Base-by-base conservation (phyloP, 1,140 invertebrate genomes). In the Drosophila saltans region DNA sequence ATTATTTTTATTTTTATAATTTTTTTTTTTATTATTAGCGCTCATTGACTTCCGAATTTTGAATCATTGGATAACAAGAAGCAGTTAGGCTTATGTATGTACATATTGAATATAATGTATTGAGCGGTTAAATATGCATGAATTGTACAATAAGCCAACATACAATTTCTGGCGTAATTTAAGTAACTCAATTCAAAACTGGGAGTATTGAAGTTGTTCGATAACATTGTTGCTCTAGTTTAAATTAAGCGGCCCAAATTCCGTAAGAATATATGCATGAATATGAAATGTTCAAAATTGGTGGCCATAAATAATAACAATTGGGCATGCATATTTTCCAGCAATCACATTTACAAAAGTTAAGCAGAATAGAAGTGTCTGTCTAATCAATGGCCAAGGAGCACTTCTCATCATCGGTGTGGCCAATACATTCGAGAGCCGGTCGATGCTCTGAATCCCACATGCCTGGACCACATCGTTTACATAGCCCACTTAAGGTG, bases 401-500 rank as follows among this genome's bases (percentile, higher is more conserved):
- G 79, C 92, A 93, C 71, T 89, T 90, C n/a, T 92, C 92, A 26
- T 92, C 92, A 52, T 92, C 92, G 21, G 81, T 90, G 66, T 93
- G 93, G 16, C 94, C 94, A n/a, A 94, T 93, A 71, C 95, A 96
- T 75, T 95, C 96, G 21, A 97, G 94, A 10, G 95, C 95, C 2
- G 96, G 96, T 62, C 96, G 94, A 91, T 98, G 97, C 5, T 96
- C 96, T 65, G 96, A 97, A 92, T 98, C 97, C 97, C 97, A 98
- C 93, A 98, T 98, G 3, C 97, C 97, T 4, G 97, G 96, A 2
- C 97, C 97, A 89, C 97, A 97, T 41, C 96, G 94, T 74, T 96
- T 95, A 91, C 97, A 98, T 60, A 99, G 93, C 8, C 96, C 96
- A 10, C 95, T 96, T 28, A 99, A 91, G 0, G 97, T 97, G 88